Conservation (phyloP, 2,797 vertebrate genomes). For the Hypotaenidia philippensis region DNA sequence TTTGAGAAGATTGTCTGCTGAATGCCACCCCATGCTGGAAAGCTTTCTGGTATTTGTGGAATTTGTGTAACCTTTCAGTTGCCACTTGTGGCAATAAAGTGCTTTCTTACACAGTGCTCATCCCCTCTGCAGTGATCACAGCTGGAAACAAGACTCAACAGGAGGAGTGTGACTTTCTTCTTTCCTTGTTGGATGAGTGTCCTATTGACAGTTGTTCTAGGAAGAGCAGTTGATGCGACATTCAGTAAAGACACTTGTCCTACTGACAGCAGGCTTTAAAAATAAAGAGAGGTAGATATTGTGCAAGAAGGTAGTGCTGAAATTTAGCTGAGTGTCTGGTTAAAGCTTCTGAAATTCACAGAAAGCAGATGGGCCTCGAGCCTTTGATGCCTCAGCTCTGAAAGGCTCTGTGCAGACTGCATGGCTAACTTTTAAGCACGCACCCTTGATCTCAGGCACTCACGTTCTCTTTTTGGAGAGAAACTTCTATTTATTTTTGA, state of each 20-base stretch:
- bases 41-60: neutral
- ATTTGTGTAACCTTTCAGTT: neutral
- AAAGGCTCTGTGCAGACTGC: neutral
- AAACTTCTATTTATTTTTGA: neutral
- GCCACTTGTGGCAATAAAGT: neutral
- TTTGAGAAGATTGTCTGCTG: neutral
- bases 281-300: neutral
- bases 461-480: neutral
- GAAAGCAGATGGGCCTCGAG: accelerated
- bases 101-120: neutral
- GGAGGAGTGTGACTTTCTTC: neutral
- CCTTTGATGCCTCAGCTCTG: neutral
- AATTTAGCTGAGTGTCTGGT: neutral
- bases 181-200: neutral
- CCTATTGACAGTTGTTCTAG: neutral
- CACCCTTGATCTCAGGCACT: neutral
- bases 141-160: neutral
- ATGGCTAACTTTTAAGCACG: neutral
- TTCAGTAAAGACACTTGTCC: neutral
- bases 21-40: neutral
- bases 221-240: neutral
- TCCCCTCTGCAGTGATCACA: neutral
- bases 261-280: neutral
- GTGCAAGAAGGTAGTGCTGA: neutral
- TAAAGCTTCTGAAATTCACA: neutral